Evolutionary conservation across 2,888 invertebrate genomes (phyloP), one percentile per base, ranked within the genome.

Genomic region (Metalampra italica): DNA sequence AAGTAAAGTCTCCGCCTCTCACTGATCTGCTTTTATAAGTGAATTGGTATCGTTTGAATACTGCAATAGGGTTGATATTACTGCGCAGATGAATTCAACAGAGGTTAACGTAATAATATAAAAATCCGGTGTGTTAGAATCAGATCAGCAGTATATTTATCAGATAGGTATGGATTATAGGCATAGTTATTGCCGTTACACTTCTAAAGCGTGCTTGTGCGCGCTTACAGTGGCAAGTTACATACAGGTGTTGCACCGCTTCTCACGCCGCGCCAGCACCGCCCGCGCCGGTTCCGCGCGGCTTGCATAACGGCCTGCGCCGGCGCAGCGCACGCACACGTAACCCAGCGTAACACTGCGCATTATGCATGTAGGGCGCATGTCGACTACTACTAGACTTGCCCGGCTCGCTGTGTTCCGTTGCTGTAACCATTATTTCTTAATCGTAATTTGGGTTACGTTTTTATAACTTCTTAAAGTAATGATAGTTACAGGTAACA

Each of bases 281-380:
- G 22, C 50, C 44, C 45, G 58, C 52, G 61, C 68, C 62, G 72
- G 80, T 80, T 83, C 78, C 78, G 77, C 63, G 70, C 68, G 56
- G 68, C 79, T 85, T 87, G 82, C 86, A 77, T 83, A 86, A 86
- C 77, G 72, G 71, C 68, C 57, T 66, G 65, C 64, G 68, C 64
- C 51, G 46, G 46, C 54, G 56, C 69, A 55, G 48, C 48, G 60
- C 59, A 57, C 48, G 60, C 59, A 57, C 77, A 83, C 83, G 87
- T 87, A 86, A 87, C 73, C 64, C 75, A 70, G 77, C 75, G 85
- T 85, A 85, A 87, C 76, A 76, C 65, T 66, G 62, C 69, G 66
- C 71, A 81, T 82, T 86, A 82, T 79, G 79, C 78, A 87, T 86
- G 78, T 86, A 79, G 83, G 83, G 69, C 85, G 75, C 75, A 70